Percentiles rank a stretch among this genome's conserved stretches.
These are phyloP conservation scores for Crotalus viridis DNA, from an alignment of 2,113 vertebrate genomes.

Conservation along the genomic window DNA sequence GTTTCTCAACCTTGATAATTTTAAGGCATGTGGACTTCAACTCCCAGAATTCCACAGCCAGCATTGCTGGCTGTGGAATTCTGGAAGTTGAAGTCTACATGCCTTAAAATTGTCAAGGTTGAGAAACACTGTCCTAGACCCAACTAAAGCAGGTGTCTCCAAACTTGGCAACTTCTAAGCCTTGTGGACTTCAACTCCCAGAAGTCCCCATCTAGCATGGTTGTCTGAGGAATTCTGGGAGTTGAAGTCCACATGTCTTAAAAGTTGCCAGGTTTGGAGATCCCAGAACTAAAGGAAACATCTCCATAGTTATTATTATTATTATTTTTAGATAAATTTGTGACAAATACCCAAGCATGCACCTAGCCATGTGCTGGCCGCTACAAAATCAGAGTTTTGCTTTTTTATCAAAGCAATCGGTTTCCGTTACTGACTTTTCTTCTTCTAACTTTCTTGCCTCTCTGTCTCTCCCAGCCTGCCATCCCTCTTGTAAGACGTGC, in stretches of 20 bases:
- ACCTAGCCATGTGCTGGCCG: not conserved
- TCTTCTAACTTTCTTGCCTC: not conserved
- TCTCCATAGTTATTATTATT: not conserved
- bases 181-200: not conserved
- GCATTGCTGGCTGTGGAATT: no score
- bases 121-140: not conserved
- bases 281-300: not conserved
- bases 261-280: not conserved
- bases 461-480: slow-evolving; percentile 69
- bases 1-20: no score
- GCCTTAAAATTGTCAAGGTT: no score
- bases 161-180: not conserved
- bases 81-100: no score
- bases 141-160: not conserved
- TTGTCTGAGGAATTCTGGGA: not conserved
- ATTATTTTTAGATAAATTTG: not conserved
- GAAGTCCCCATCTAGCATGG: not conserved
- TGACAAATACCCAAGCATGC: not conserved
- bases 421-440: not conserved
- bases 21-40: no score
- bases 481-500: slow-evolving; percentile 79
- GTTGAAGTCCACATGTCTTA: not conserved
- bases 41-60: no score
- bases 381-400: not conserved
- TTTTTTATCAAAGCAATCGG: accelerated